Evolutionary conservation across 2,888 invertebrate genomes (phyloP), one percentile per base, ranked within the genome.

Genomic region (Troglohyphantes excavatus): DNA sequence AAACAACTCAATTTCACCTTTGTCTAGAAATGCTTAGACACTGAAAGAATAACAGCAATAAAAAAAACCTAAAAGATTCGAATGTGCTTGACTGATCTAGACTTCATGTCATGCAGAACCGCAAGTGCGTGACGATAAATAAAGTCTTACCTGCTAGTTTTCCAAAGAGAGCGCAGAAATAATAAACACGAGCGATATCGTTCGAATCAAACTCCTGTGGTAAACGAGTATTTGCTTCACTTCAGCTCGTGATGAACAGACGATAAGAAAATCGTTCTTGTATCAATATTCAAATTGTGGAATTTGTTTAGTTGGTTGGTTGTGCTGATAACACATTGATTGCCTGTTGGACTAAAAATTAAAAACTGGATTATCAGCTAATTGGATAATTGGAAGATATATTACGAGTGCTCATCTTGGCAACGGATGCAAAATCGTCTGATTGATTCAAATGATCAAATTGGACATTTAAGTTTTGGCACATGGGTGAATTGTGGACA

Each of bases 91-190:
- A 53, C 13, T 53, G 53, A 53, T 2, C 53, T n/a, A n/a, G 53
- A 53, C 29, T 75, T 84, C 67, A n/a, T 43, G 27, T 43, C 43
- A 53, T 43, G 59, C 75, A 46, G 23, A 59, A 65, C 75, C 19
- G 21, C 17, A 39, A 53, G 29, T 46, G 75, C 84, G 75, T 84
- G 75, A 84, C 75, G 53, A 75, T 65, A 76, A 75, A 73, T 29
- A 82, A 70, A 72, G 59, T 33, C 68, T 46, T 21, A 68, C 46
- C 7, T 19, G 26, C 65, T 83, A 63, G 21, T 27, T 61, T 73
- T 39, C 72, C 17, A 23, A 43, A 43, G 72, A 72, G 46, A 43
- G 43, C 53, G 23, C 9, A 26, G 46, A 19, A 75, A 29, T 23
- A 53, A 53, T 19, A 23, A 26, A 26, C 26, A 23, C 68, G 11